A percentile compares a stretch with the other conserved stretches of the same genome.
Conservation (phyloP, 2,113 vertebrate genomes). For the Felis catus region DNA sequence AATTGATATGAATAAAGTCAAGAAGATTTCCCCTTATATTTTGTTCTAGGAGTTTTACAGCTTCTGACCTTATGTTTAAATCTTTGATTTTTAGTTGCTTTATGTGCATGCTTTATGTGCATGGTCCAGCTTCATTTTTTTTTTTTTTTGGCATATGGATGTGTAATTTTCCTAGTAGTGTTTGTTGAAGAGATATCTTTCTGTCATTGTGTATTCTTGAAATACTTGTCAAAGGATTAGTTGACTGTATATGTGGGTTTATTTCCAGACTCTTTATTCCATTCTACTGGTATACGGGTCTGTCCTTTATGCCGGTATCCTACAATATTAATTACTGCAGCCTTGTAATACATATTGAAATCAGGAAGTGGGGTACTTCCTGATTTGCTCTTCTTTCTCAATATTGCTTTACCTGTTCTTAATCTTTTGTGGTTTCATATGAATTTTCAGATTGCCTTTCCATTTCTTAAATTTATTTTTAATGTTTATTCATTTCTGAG, state of each 20-base stretch:
- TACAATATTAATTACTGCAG: not conserved
- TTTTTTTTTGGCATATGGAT: not conserved
- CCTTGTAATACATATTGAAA: not conserved
- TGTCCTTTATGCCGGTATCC: not conserved
- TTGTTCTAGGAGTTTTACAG: not conserved
- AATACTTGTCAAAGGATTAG: not conserved
- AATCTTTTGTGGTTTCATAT: not conserved
- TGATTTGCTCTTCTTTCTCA: not conserved
- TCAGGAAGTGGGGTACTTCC: not conserved
- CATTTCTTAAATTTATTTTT: no score
- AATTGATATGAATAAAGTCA: not conserved
- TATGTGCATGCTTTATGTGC: not conserved
- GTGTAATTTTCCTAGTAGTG: not conserved
- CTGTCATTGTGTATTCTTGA: not conserved
- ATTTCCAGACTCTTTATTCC: not conserved
- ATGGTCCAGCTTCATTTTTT: not conserved
- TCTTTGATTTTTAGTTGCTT: not conserved
- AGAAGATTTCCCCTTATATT: not conserved
- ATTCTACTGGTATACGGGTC: not conserved
- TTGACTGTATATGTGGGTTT: not conserved
- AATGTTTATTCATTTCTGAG: no score
- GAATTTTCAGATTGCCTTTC: not conserved
- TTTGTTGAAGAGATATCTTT: not conserved
- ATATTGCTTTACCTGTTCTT: not conserved
- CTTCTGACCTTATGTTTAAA: not conserved